Evolutionary conservation across 2,797 vertebrate species (phyloP), one percentile per base, ranked within the genome.

Genomic region (Eptatretus atami): DNA sequence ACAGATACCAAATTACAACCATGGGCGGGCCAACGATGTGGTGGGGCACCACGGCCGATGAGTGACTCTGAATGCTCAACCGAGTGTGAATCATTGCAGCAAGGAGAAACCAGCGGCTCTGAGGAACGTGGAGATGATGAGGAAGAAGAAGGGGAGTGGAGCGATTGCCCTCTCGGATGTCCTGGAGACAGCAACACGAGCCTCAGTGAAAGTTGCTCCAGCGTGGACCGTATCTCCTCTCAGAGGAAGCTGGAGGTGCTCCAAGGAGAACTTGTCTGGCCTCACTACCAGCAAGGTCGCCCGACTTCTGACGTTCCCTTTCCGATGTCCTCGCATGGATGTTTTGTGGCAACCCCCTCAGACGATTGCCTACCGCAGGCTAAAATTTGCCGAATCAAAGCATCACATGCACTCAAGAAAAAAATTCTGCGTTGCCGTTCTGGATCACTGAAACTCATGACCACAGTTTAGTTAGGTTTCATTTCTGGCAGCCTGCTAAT

Each of bases 41-140:
- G 57, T n/a, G 57, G n/a, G 57, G 57, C 57, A 61, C 57, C 10
- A 25, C n/a, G 57, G 57, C 57, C 57, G 10, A 61, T 61, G 57
- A 61, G 57, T 12, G 57, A 92, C 75, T 93, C 86, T 0, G 88
- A 95, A 71, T 95, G 88, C 67, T 95, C 86, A 0, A 85, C 86
- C 0, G 86, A 95, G 73, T 93, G 86, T 0, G 80, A 82, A 57
- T 90, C 85, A 13, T 4, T 44, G 31, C 31, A 44, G 31, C 31
- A 44, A 44, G 31, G 31, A 44, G 31, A 44, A 44, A 44, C 31
- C 31, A 44, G 31, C 31, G 31, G 31, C 31, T 44, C 31, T 44
- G 31, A 44, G 31, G 31, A 44, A 44, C 31, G 31, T 44, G 31
- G 31, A 44, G 31, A 44, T 44, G 31, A 44, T 44, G 31, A 44